Evolutionary conservation across 2,888 invertebrate species (phyloP), one percentile per base, ranked within the genome.

Genomic region (Coecobrya sp.): DNA sequence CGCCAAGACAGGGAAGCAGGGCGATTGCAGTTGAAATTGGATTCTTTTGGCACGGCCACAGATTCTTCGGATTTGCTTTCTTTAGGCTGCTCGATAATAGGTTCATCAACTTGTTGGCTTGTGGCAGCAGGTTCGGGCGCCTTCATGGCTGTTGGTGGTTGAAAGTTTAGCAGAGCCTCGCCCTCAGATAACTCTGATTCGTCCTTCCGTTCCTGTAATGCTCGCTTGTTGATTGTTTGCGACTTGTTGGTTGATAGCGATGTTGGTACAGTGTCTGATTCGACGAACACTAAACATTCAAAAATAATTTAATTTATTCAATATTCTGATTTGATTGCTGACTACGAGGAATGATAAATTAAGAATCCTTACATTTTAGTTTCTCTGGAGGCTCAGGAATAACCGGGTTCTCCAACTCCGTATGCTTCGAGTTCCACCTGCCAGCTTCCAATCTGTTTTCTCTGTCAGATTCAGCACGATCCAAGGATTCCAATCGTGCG

Each of bases 371-470:
- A 86, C 86, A 49, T 30, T 81, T 27, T 19, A 88, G 1, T 68
- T 81, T 88, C 25, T 22, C 49, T 5, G 25, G 49, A 4, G 81
- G 88, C 19, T 88, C 42, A 10, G 81, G 81, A 68, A 81, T 88
- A 0, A 36, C 81, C 0, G 88, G 81, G 65, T 45, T 88, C 8
- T 27, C 22, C 7, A 88, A 13, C 0, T 88, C 27, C 0, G 81
- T 25, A 19, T 30, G 13, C n/a, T 19, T 27, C 0, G 81, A 25
- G 27, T 88, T 88, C 88, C 88, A 88, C 22, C 81, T 11, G 13
- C 45, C 16, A 11, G 88, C 49, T 27, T 88, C 81, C 19, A 81
- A 10, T 10, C 19, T 36, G 49, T 88, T 88, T 68, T 88, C 88
- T 2, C 19, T 22, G 49, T 88, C 88, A n/a, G 25, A 8, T 16